Percentiles rank a stretch among this genome's conserved stretches.
Evolutionary conservation across 2,888 invertebrate species (phyloP).

Genomic region (Bellardia bayeri): DNA sequence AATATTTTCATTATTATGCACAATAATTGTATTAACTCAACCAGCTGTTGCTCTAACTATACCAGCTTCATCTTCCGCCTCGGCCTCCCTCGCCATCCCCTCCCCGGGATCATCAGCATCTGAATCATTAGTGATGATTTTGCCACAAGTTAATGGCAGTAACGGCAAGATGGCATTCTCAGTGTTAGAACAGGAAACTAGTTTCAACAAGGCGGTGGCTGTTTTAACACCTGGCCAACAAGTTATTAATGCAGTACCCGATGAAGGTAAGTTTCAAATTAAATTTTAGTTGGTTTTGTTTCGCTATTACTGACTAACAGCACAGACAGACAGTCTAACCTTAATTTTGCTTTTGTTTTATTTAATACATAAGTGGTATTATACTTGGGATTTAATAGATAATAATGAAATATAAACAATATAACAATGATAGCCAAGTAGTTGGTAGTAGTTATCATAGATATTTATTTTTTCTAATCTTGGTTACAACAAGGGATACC

Average conservation of each 20-base stretch:
- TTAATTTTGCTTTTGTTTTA: neutral
- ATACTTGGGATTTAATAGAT: conserved; percentile 3
- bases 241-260: conserved; percentile 66
- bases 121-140: conserved; percentile 41
- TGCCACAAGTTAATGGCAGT: conserved; percentile 23
- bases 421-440: conserved; percentile 33
- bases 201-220: neutral
- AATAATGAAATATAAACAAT: conserved; percentile 46
- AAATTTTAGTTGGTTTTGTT: conserved; percentile 25
- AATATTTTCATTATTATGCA: conserved; percentile 54
- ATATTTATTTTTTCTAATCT: neutral
- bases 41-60: conserved; percentile 58
- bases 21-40: conserved; percentile 50
- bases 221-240: conserved; percentile 62
- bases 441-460: conserved; percentile 25
- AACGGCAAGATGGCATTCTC: neutral
- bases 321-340: no score
- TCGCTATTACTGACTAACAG: neutral
- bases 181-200: neutral
- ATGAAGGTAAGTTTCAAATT: conserved; percentile 63
- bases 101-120: neutral
- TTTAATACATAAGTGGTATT: neutral
- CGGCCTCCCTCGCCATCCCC: neutral
- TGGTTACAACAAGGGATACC: neutral
- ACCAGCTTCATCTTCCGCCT: neutral